Percentiles rank a stretch among this genome's conserved stretches.
These are phyloP conservation scores for Atta colombica DNA, from an alignment of 1,140 invertebrate genomes.

Conservation along the genomic window DNA sequence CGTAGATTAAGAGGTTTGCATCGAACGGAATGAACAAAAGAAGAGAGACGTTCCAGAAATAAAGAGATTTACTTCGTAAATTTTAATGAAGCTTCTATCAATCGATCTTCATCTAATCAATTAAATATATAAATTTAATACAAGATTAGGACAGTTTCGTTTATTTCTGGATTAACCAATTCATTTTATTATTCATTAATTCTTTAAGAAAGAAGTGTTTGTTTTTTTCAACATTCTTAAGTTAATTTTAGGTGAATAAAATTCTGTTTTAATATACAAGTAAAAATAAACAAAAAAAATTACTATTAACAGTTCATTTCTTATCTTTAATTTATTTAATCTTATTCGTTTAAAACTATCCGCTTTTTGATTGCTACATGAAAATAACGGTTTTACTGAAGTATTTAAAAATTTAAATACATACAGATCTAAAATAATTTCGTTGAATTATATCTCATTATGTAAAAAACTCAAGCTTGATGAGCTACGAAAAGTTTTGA, in stretches of 20 bases:
- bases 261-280: background rate
- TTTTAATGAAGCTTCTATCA: background rate
- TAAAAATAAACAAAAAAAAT: background rate
- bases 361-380: background rate
- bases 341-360: background rate
- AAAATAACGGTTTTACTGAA: too few species aligned
- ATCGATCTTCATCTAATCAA: background rate
- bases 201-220: background rate
- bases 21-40: background rate
- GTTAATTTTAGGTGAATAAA: background rate
- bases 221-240: background rate
- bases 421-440: too few species aligned
- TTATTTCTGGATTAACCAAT: background rate
- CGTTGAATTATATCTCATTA: too few species aligned
- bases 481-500: too few species aligned
- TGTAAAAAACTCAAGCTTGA: too few species aligned
- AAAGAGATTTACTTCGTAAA: background rate
- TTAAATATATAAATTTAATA: background rate
- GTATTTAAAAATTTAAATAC: too few species aligned
- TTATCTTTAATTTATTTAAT: background rate
- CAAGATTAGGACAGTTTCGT: background rate
- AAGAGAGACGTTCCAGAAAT: slow-evolving; percentile 9
- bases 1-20: slow-evolving; percentile 41
- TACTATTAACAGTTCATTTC: background rate
- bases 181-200: background rate